Conservation (phyloP, 2,113 vertebrate genomes). For the Pycnonotus jocosus region DNA sequence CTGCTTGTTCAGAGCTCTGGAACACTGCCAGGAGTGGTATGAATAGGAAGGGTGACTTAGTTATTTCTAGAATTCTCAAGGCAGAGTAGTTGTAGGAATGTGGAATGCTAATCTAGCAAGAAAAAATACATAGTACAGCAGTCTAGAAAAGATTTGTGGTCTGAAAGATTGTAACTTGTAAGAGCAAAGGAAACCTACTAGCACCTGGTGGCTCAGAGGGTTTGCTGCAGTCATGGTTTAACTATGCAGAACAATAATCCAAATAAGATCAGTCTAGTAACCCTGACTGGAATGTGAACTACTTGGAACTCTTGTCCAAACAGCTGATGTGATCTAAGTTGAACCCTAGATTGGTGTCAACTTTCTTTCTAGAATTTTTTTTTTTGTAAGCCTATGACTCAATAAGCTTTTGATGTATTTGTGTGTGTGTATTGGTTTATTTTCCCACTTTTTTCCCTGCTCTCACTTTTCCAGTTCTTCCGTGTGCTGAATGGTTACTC, state of each 20-base stretch:
- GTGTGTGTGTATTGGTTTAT: not conserved
- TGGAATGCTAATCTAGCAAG: not conserved
- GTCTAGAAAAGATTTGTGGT: not conserved
- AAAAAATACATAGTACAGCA: not conserved
- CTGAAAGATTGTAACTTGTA: not conserved
- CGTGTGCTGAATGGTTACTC: constrained; percentile 93
- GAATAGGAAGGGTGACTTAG: constrained; percentile 35
- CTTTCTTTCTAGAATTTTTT: not conserved
- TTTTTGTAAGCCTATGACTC: not conserved
- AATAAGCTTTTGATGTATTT: not conserved
- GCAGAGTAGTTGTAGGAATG: not conserved
- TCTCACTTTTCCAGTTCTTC: constrained; percentile 83
- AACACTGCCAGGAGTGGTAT: not conserved
- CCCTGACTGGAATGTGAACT: not conserved
- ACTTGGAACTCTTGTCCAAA: not conserved
- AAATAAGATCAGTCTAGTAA: not conserved
- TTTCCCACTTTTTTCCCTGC: not conserved
- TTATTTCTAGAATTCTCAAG: constrained; percentile 41
- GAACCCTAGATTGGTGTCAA: not conserved
- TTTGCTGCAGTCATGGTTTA: not conserved
- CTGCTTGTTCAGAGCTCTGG: not conserved
- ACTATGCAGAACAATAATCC: not conserved
- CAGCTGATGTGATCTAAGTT: not conserved
- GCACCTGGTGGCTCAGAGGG: not conserved
- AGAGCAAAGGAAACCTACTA: not conserved